A percentile compares a stretch with the other conserved stretches of the same genome.
phyloP scores from a whole-genome alignment of 1,140 invertebrate species.

The Berghia stephanieae region DNA sequence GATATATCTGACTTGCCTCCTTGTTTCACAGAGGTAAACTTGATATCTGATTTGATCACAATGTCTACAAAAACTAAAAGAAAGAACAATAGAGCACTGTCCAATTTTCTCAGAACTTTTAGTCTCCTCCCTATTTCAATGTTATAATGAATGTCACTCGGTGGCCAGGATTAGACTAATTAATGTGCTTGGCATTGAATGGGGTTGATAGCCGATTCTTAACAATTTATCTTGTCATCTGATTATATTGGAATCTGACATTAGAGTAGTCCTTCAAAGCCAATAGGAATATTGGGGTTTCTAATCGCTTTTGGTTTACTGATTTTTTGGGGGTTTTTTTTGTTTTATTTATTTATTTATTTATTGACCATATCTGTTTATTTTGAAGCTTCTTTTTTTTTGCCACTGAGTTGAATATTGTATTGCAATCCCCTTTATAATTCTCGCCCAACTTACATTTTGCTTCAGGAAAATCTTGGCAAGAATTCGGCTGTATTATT shows the following conservation, averaged over 20 bases:
- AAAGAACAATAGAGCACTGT: neutral
- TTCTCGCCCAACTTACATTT: no score
- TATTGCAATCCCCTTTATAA: neutral
- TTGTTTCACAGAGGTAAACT: slow-evolving; percentile 58
- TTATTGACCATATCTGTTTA: no score
- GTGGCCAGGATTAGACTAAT: neutral
- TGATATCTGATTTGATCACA: no score
- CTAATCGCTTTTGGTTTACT: no score
- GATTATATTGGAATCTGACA: no score
- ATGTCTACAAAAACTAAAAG: neutral
- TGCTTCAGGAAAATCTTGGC: slow-evolving; percentile 60
- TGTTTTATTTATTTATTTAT: no score
- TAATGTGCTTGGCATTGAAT: neutral
- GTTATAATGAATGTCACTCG: no score
- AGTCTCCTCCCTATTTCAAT: neutral
- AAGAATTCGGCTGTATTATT: slow-evolving; percentile 60
- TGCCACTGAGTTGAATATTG: neutral
- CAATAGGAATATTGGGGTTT: no score
- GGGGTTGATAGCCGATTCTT: neutral
- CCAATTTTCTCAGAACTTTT: neutral
- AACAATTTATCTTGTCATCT: no score
- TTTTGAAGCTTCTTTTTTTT: neutral
- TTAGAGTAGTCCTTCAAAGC: no score
- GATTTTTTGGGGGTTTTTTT: no score
- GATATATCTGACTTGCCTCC: slow-evolving; percentile 63